Percentiles rank a stretch among this genome's conserved stretches.
Evolutionary conservation across 2,888 invertebrate species (phyloP).

Genomic region (Dryomyza anilis): DNA sequence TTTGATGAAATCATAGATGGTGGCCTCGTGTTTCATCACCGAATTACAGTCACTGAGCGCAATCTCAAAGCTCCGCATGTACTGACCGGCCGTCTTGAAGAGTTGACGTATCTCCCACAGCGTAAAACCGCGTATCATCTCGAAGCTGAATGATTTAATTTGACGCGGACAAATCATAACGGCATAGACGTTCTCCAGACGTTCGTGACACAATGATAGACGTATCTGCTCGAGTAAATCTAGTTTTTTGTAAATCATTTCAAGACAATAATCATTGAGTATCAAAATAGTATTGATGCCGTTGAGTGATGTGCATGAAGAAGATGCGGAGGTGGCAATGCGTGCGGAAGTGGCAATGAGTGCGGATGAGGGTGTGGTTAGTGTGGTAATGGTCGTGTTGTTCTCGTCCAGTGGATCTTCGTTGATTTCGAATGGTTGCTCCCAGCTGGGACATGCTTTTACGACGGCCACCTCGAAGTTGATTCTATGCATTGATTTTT

Average conservation of each 20-base stretch:
- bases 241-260: conserved; percentile 21
- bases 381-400: too few species aligned
- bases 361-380: too few species aligned
- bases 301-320: too few species aligned
- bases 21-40: background rate
- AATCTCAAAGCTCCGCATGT: conserved; percentile 16
- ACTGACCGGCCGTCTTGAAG: conserved; percentile 16
- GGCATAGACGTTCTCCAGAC: conserved; percentile 21
- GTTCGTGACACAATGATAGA: conserved; percentile 26
- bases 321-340: too few species aligned
- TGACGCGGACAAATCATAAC: conserved; percentile 22
- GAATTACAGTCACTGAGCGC: background rate
- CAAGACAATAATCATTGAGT: conserved; percentile 29
- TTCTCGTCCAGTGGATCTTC: background rate
- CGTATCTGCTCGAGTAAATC: conserved; percentile 21
- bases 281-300: background rate
- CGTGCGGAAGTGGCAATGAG: too few species aligned
- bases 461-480: conserved; percentile 8
- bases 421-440: conserved; percentile 19
- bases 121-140: background rate
- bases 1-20: conserved; percentile 16
- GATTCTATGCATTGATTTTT: conserved; percentile 13
- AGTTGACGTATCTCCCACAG: conserved; percentile 13
- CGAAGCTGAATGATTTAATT: background rate
- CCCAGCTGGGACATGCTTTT: conserved; percentile 27